Conservation (phyloP, 2,888 invertebrate genomes). For the Itoplectis maculator region DNA sequence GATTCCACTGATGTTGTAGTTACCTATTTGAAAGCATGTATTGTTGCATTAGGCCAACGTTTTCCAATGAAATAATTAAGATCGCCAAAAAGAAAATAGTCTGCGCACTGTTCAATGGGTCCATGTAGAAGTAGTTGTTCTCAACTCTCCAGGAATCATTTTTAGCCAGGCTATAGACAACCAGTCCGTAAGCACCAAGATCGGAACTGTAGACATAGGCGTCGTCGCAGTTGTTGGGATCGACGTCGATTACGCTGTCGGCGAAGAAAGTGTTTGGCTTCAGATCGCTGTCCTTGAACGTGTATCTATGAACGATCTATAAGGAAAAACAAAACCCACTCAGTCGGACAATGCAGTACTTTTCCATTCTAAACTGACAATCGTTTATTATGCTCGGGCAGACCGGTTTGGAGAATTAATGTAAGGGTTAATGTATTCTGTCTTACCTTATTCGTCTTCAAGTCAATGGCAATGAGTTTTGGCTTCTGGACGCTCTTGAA, state of each 20-base stretch:
- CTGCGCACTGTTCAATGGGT: slow-evolving; percentile 86
- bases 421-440: background rate
- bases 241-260: slow-evolving; percentile 91
- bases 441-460: slow-evolving; percentile 89
- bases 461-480: slow-evolving; percentile 88
- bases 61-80: background rate
- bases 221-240: slow-evolving; percentile 89
- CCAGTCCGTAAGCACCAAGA: slow-evolving; percentile 90
- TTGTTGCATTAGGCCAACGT: background rate
- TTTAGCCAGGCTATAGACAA: slow-evolving; percentile 91
- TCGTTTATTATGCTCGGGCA: too few species aligned
- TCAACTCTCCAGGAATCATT: slow-evolving; percentile 92
- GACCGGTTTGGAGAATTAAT: background rate
- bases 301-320: slow-evolving; percentile 87
- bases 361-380: background rate
- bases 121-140: slow-evolving; percentile 94
- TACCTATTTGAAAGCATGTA: slow-evolving; percentile 85
- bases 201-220: slow-evolving; percentile 93
- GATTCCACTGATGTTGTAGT: slow-evolving; percentile 91
- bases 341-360: background rate
- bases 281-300: slow-evolving; percentile 88
- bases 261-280: slow-evolving; percentile 93
- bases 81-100: background rate
- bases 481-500: slow-evolving; percentile 85
- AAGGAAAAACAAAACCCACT: slow-evolving; percentile 41